Base-by-base conservation (phyloP, 2,888 invertebrate genomes). In the Leistus spinibarbis region DNA sequence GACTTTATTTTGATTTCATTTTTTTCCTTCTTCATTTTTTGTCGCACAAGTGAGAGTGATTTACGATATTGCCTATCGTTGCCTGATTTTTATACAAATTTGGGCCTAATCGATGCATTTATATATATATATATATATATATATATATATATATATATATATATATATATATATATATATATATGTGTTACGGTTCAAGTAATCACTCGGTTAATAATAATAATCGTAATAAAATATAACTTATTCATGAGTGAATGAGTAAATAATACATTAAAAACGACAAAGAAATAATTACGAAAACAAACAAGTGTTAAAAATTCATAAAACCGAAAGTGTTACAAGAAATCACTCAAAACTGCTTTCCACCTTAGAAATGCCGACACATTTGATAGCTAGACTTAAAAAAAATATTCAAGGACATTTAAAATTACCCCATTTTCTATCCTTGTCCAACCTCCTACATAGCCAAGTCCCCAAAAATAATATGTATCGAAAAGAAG, bases 361-460 rank as follows among this genome's bases (percentile, higher is more conserved):
- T 79, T 79, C 79, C 66, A 23, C 73, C 64, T 68, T 68, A 66
- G 63, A 65, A 66, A 64, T 57, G 69, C 69, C 76, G 73, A 74
- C 69, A 69, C 57, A 74, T 69, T 69, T 76, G 71, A 67, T 71
- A 70, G 66, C 72, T 73, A 76, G 69, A 71, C 75, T 68, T 54
- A 75, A 68, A 75, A 71, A 76, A 67, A 76, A 69, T 40, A 40
- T 77, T 77, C 77, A 77, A 77, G 77, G 77, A 64, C 77, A 64
- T 53, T 77, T 71, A 68, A 76, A 77, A 76, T 75, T 77, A 77
- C 77, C 77, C 77, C 76, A 77, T 77, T 77, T 77, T 77, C 71
- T 68, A 60, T 77, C 77, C 62, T 68, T 4, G 63, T 77, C 62
- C 13, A 10, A 65, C 77, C 68, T 71, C 67, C 75, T 75, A 75